A percentile compares a stretch with the other conserved stretches of the same genome.
Conservation (phyloP, 2,113 vertebrate species). For the Strix aluco region DNA sequence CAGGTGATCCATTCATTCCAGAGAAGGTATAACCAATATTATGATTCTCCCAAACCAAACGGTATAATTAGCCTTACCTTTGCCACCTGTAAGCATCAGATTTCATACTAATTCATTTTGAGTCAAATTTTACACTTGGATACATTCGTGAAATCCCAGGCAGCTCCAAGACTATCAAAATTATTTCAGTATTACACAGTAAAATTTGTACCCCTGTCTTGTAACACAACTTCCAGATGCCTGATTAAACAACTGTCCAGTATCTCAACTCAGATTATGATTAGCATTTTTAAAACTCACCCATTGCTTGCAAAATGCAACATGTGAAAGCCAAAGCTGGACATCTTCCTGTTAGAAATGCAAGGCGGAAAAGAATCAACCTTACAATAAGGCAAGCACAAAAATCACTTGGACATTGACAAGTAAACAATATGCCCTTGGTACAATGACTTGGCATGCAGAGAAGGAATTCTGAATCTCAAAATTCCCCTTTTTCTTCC, state of each 20-base stretch:
- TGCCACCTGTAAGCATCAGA: background rate
- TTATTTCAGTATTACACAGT: background rate
- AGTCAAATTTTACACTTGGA: background rate
- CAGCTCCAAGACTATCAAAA: background rate
- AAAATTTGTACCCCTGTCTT: background rate
- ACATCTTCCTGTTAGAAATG: constrained; percentile 84
- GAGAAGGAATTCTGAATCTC: background rate
- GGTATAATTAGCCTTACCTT: background rate
- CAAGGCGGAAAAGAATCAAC: background rate
- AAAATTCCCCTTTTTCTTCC: background rate
- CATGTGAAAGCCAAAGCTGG: constrained; percentile 93
- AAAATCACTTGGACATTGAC: background rate
- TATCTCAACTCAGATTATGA: background rate
- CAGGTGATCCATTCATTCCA: background rate
- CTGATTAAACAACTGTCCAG: background rate
- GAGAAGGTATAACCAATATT: background rate
- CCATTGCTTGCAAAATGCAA: constrained; percentile 97
- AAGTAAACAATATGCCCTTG: background rate
- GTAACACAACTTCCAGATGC: background rate
- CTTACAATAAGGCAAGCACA: background rate
- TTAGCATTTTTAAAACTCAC: constrained; percentile 73
- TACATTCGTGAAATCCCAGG: background rate
- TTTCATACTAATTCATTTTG: background rate
- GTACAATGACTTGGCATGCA: background rate
- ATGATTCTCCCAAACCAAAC: background rate